phyloP scores from a whole-genome alignment of 2,113 vertebrate species.

The Charina bottae region DNA sequence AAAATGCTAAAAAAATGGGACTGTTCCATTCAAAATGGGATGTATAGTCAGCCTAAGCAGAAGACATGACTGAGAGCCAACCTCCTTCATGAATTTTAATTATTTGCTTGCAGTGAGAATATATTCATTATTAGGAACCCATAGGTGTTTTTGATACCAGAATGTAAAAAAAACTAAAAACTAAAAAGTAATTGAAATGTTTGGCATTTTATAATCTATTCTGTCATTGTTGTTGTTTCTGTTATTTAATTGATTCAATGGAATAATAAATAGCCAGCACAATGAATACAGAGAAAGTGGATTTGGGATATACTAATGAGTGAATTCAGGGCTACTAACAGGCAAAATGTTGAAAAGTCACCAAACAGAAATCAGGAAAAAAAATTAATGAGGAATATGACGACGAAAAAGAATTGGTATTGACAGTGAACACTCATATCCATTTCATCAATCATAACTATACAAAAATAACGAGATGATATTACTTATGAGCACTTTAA shows the following conservation, averaged over 20 bases:
- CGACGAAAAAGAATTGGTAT: neutral
- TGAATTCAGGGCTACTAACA: neutral
- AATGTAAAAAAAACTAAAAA: neutral
- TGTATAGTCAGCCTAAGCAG: too few relatives aligned
- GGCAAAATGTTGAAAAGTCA: neutral
- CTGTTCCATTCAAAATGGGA: too few relatives aligned
- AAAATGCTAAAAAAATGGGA: too few relatives aligned
- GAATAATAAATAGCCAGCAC: neutral
- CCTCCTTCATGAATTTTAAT: neutral
- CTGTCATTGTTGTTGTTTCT: neutral
- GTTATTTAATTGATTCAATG: neutral
- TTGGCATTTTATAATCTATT: neutral
- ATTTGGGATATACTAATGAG: neutral
- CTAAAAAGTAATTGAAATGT: constrained; percentile 11
- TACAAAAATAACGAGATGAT: neutral
- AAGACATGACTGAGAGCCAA: neutral
- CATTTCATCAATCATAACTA: too few relatives aligned
- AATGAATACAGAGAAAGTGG: constrained; percentile 2
- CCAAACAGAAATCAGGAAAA: neutral
- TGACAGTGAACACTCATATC: neutral
- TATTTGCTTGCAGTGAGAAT: neutral
- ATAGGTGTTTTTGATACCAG: neutral
- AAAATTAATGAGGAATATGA: neutral
- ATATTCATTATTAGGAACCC: neutral
- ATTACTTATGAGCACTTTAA: neutral